phyloP scores from a whole-genome alignment of 2,888 invertebrate genomes.

The Xanthorhoe designata region DNA sequence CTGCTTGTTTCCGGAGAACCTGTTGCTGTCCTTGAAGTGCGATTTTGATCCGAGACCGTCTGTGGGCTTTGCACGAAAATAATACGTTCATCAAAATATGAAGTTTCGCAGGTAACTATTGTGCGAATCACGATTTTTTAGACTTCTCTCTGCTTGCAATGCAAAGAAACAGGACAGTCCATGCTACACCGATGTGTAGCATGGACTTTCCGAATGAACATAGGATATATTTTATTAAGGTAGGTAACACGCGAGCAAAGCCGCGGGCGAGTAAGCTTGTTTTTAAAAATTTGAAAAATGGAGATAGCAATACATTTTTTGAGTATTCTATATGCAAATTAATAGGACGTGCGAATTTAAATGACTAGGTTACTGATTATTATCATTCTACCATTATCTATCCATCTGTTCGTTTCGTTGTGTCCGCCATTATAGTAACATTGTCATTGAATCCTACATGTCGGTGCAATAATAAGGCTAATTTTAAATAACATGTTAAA shows the following conservation, averaged over 20 bases:
- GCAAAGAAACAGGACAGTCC: not conserved
- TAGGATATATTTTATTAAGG: too few species aligned
- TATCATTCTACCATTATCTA: not conserved
- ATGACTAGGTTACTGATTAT: not conserved
- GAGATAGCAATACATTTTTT: not conserved
- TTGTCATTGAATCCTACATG: not conserved
- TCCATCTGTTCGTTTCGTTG: not conserved
- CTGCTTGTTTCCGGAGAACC: slow-evolving; percentile 37
- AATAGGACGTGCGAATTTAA: not conserved
- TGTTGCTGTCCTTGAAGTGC: slow-evolving; percentile 35
- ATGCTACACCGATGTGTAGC: too few species aligned
- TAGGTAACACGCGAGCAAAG: too few species aligned
- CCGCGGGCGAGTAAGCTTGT: too few species aligned
- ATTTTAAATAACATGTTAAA: not conserved
- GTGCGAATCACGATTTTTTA: not conserved
- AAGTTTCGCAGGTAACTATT: not conserved
- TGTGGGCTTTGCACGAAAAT: slow-evolving; percentile 30
- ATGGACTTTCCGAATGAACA: too few species aligned
- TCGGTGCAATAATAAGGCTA: not conserved
- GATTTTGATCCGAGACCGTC: slow-evolving; percentile 29
- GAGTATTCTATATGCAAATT: not conserved
- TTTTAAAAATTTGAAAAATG: not conserved
- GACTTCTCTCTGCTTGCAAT: not conserved
- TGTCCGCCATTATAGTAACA: not conserved
- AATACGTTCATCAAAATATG: slow-evolving; percentile 23